phyloP scores from a whole-genome alignment of 2,113 vertebrate genomes.

The Lophura nycthemera region DNA sequence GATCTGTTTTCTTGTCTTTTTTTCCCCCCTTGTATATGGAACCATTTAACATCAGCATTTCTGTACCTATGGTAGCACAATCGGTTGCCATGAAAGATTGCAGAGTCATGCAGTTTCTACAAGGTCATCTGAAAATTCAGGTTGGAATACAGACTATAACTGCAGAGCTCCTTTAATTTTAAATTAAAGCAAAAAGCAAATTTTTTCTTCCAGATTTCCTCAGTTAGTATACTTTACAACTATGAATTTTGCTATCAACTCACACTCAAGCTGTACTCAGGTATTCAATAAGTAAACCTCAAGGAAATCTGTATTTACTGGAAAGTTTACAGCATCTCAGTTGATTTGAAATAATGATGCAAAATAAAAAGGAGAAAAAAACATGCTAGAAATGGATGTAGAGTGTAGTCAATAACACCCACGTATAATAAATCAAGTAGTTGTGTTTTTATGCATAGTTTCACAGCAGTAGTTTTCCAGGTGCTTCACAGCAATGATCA shows the following conservation, averaged over 20 bases:
- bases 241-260: background rate
- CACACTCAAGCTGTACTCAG: background rate
- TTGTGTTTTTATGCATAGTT: background rate
- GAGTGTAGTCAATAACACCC: background rate
- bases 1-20: background rate
- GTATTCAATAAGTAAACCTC: background rate
- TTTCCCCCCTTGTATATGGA: background rate
- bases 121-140: constrained; percentile 16
- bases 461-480: background rate
- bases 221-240: background rate
- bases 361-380: background rate
- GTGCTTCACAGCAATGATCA: background rate
- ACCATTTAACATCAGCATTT: background rate
- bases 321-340: background rate
- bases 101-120: background rate
- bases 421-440: background rate
- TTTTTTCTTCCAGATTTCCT: background rate
- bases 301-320: background rate
- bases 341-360: background rate
- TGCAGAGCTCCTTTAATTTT: background rate
- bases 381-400: background rate
- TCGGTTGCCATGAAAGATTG: background rate
- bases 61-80: constrained; percentile 15
- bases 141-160: background rate
- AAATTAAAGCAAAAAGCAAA: background rate